These are phyloP conservation scores for Heliopora coerulea DNA, from an alignment of 92 coral and sea anemone genomes.

Conservation along the genomic window DNA sequence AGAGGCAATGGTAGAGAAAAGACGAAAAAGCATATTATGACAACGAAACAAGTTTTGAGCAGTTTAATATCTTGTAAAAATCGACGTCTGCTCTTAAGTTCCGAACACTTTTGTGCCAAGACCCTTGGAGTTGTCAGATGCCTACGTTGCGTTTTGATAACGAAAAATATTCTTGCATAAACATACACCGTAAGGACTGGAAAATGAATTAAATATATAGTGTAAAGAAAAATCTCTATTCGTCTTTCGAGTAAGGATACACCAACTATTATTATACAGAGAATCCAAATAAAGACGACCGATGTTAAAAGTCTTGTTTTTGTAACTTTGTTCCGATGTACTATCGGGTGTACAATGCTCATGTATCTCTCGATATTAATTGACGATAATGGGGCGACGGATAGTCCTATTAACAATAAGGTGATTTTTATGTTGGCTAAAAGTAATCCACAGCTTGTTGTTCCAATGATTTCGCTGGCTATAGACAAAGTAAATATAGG, in stretches of 20 bases:
- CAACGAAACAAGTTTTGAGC: constrained; percentile 14
- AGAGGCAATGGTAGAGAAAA: constrained; percentile 10
- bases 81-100: neutral
- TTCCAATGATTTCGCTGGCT: neutral
- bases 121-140: no score
- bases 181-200: neutral
- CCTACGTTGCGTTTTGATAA: neutral
- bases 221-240: neutral
- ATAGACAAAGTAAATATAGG: neutral
- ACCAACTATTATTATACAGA: neutral
- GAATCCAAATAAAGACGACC: neutral
- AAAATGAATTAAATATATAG: neutral
- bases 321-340: constrained; percentile 14
- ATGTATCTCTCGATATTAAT: constrained; percentile 10
- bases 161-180: neutral
- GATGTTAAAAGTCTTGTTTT: neutral
- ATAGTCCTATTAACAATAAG: neutral
- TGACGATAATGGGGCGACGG: neutral
- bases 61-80: constrained; percentile 7
- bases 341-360: constrained; percentile 1
- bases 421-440: neutral
- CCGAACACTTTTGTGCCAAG: neutral
- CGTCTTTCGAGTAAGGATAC: neutral
- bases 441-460: neutral
- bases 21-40: neutral